Conservation (phyloP, 2,113 vertebrate genomes). For the Sapayoa aenigma region DNA sequence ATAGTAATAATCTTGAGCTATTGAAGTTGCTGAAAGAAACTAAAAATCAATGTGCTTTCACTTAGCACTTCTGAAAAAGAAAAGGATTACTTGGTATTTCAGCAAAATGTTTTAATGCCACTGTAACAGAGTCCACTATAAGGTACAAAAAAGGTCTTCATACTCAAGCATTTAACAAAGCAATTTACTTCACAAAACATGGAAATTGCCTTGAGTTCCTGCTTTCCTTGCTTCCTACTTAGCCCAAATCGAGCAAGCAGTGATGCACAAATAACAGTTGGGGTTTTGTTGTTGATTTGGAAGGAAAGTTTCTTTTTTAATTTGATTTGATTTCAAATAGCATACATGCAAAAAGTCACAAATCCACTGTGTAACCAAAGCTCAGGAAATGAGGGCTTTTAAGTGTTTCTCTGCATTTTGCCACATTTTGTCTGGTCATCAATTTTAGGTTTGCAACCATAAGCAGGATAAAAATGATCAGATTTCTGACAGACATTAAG, state of each 20-base stretch:
- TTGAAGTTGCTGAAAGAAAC: constrained; percentile 36
- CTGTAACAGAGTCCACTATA: background rate
- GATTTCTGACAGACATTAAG: background rate
- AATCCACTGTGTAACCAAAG: background rate
- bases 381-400: background rate
- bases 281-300: background rate
- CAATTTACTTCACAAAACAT: background rate
- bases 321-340: background rate
- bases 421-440: background rate
- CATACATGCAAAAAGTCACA: background rate
- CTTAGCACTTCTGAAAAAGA: constrained; percentile 17
- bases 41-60: constrained; percentile 59
- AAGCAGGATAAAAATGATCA: background rate
- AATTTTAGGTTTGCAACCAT: background rate
- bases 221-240: background rate
- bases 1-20: constrained; percentile 54
- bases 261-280: background rate
- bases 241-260: background rate
- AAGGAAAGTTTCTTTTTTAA: background rate
- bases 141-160: background rate
- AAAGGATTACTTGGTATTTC: constrained; percentile 38
- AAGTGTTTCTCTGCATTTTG: background rate
- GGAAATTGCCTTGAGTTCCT: background rate
- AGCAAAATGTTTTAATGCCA: constrained; percentile 28
- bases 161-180: background rate